phyloP scores from a whole-genome alignment of 2,797 vertebrate genomes.

The Poeciliopsis gracilis region DNA sequence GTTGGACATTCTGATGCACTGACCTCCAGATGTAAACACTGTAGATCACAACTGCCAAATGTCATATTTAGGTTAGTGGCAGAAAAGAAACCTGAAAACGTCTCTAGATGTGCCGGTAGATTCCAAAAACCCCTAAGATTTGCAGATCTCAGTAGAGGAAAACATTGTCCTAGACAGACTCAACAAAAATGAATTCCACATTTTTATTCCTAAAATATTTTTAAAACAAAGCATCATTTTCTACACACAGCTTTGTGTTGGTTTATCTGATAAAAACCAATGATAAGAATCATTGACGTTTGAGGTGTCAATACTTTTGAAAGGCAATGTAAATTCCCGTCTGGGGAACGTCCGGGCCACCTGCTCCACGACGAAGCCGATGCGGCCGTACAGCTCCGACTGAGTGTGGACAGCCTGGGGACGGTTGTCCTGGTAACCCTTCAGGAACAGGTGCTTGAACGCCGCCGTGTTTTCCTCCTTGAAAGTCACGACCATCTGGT shows the following conservation, averaged over 20 bases:
- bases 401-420: slow-evolving; percentile 85
- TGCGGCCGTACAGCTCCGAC: slow-evolving; percentile 77
- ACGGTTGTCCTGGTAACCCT: slow-evolving; percentile 81
- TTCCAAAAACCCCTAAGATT: not conserved
- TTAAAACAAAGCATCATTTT: not conserved
- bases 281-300: not conserved
- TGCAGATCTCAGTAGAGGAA: not conserved
- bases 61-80: not conserved
- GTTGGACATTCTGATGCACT: not conserved
- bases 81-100: not conserved
- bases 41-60: not conserved
- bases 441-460: slow-evolving; percentile 92
- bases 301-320: not conserved
- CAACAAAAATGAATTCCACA: not conserved
- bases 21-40: not conserved
- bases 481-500: slow-evolving; percentile 94
- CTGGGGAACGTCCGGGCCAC: slow-evolving; percentile 56
- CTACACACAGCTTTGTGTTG: not conserved
- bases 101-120: not conserved
- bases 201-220: not conserved
- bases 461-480: slow-evolving; percentile 90
- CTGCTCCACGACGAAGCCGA: slow-evolving; percentile 84
- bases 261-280: not conserved
- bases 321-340: not conserved
- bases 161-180: not conserved